Evolutionary conservation across 1,140 invertebrate species (phyloP).

Genomic region (Pseudomyrmex cubaensis): DNA sequence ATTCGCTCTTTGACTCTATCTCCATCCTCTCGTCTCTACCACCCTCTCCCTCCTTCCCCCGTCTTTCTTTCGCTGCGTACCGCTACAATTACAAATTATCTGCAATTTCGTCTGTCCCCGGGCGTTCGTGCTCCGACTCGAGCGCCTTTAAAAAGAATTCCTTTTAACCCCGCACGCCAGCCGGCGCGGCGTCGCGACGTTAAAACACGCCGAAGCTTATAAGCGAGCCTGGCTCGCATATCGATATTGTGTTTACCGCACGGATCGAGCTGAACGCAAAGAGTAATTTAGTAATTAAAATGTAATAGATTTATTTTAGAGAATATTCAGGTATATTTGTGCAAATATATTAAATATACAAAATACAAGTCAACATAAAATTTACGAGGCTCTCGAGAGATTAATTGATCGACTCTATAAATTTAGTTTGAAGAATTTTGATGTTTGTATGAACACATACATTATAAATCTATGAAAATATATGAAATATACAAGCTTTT

Average conservation of each 20-base stretch:
- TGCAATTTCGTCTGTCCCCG: constrained; percentile 70
- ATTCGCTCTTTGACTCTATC: constrained; percentile 48
- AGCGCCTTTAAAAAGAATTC: constrained; percentile 60
- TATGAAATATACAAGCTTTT: too few relatives aligned
- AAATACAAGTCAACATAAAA: too few relatives aligned
- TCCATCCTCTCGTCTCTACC: constrained; percentile 31
- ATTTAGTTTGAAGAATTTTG: too few relatives aligned
- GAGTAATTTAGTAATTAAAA: not conserved
- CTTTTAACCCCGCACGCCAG: constrained; percentile 32
- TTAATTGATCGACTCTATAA: too few relatives aligned
- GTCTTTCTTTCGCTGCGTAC: constrained; percentile 30
- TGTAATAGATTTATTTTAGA: not conserved
- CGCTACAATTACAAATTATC: constrained; percentile 74
- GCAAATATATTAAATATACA: not conserved
- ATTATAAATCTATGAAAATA: not conserved
- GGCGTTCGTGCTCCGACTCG: constrained; percentile 46
- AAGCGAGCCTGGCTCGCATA: not conserved
- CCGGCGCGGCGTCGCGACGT: constrained; percentile 9
- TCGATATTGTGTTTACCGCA: not conserved
- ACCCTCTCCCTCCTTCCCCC: not conserved
- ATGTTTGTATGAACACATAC: too few relatives aligned
- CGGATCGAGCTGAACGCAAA: not conserved
- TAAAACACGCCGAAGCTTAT: constrained; percentile 8
- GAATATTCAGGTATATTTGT: too few relatives aligned
- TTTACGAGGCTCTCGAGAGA: too few relatives aligned